phyloP scores from a whole-genome alignment of 1,140 invertebrate species.

The Melipona quadrifasciata region DNA sequence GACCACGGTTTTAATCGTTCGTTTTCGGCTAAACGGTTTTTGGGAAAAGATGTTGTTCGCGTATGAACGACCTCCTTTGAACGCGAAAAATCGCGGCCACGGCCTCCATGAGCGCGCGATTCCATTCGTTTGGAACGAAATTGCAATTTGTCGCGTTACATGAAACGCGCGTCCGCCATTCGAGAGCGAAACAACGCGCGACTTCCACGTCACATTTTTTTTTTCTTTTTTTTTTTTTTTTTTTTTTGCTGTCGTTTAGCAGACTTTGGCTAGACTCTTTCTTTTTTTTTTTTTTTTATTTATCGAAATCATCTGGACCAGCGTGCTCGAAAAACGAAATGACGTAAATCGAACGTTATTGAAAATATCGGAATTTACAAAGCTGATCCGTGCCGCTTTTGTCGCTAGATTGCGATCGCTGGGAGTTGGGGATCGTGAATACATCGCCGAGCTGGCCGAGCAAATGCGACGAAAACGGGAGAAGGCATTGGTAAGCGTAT shows the following conservation, averaged over 20 bases:
- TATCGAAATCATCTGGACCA: neutral
- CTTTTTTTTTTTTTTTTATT: neutral
- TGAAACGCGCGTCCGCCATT: neutral
- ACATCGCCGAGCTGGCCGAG: slow-evolving; percentile 72
- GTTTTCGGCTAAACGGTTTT: neutral
- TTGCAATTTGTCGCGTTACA: neutral
- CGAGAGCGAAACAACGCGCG: neutral
- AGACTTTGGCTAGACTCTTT: too few species aligned
- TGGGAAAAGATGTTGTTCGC: neutral
- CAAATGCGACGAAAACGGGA: slow-evolving; percentile 74
- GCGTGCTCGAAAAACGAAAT: neutral
- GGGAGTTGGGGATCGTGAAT: slow-evolving; percentile 68
- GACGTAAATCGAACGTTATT: neutral
- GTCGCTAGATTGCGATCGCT: slow-evolving; percentile 66
- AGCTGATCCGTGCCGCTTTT: slow-evolving; percentile 38
- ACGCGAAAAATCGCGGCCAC: neutral
- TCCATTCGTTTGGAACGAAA: neutral
- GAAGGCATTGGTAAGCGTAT: slow-evolving; percentile 67
- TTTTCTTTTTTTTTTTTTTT: too few species aligned
- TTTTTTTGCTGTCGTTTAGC: too few species aligned
- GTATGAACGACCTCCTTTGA: neutral
- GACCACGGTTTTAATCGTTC: slow-evolving; percentile 11
- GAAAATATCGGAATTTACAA: neutral
- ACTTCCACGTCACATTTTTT: too few species aligned
- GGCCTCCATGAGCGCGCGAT: neutral